Evolutionary conservation across 37 sponge, comb jelly and placozoan genomes (phyloP).

Genomic region (Tethya wilhelma): DNA sequence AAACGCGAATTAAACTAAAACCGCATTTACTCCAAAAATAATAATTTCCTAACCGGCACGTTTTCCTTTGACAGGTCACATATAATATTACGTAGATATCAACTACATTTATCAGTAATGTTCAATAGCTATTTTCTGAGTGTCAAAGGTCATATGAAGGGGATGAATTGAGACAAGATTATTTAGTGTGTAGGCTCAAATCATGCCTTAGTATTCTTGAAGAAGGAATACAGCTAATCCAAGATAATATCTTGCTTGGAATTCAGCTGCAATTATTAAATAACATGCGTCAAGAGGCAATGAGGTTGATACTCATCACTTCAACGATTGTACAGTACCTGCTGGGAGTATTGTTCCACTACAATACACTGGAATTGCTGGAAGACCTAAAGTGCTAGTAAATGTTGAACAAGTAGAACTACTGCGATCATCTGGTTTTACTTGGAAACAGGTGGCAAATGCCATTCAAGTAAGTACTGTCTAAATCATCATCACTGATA

Average conservation of each 20-base stretch:
- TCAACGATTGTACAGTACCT: neutral
- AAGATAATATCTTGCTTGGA: neutral
- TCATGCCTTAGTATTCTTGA: neutral
- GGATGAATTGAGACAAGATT: too few species aligned
- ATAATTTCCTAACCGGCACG: too few species aligned
- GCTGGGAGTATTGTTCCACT: neutral
- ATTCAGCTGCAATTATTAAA: neutral
- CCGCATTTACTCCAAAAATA: too few species aligned
- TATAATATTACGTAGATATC: too few species aligned
- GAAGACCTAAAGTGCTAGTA: neutral
- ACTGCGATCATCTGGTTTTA: neutral
- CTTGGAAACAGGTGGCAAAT: too few species aligned
- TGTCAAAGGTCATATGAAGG: too few species aligned
- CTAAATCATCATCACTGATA: too few species aligned
- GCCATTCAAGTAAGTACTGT: too few species aligned
- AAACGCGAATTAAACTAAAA: too few species aligned
- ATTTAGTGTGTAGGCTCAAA: neutral
- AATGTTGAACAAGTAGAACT: neutral
- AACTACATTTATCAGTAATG: too few species aligned
- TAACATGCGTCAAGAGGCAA: neutral
- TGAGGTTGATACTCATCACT: neutral
- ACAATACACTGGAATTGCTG: neutral
- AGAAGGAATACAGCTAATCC: neutral
- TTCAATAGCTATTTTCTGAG: too few species aligned
- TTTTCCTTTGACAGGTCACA: too few species aligned